Conservation (phyloP, 2,888 invertebrate species). For the Ceramica pisi region DNA sequence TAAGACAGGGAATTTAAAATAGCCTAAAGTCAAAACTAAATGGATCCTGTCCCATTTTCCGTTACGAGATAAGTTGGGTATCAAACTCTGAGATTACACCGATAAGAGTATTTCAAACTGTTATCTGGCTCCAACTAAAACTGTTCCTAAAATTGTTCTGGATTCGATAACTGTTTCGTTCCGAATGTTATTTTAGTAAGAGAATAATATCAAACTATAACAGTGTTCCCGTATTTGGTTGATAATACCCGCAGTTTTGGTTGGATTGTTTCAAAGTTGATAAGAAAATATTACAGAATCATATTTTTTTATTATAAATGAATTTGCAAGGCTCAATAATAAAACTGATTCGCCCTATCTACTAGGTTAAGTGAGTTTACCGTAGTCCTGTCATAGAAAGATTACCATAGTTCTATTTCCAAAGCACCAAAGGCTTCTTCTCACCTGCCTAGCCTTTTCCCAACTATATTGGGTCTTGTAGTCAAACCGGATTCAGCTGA, state of each 20-base stretch:
- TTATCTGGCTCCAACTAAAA: conserved; percentile 32
- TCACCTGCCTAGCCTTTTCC: no score
- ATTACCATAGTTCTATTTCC: no score
- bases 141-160: conserved; percentile 32
- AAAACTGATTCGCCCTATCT: neutral
- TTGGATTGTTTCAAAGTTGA: conserved; percentile 18
- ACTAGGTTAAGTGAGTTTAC: no score
- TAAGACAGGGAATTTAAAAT: neutral
- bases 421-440: no score
- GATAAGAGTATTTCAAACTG: conserved; percentile 28
- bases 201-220: conserved; percentile 40
- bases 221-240: conserved; percentile 42
- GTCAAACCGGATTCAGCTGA: no score
- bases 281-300: conserved; percentile 9
- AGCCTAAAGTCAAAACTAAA: conserved; percentile 11
- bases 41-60: neutral
- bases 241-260: conserved; percentile 53
- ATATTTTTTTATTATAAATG: neutral
- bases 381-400: no score
- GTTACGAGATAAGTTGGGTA: conserved; percentile 17
- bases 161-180: conserved; percentile 19
- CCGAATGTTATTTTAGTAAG: conserved; percentile 37
- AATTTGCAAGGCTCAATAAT: neutral
- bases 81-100: conserved; percentile 21
- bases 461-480: no score